Base-by-base conservation (phyloP, 2,888 invertebrate genomes). In the Sthenelais limicola region DNA sequence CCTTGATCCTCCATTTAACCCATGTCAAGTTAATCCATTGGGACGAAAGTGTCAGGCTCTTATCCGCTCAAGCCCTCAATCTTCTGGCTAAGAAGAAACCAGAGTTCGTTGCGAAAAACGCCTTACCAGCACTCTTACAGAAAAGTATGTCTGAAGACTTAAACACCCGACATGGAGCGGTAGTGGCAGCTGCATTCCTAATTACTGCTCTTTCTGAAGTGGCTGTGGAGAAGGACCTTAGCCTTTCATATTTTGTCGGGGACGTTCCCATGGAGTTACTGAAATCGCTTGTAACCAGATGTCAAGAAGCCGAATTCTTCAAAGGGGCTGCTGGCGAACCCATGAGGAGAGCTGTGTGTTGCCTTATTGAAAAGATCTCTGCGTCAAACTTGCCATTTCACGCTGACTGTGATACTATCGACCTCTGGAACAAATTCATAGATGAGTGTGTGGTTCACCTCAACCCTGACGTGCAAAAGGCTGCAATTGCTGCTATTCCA, bases 251-350 rank as follows among this genome's bases (percentile, higher is more conserved):
- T n/a, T n/a, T n/a, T n/a, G n/a, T n/a, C n/a, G n/a, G n/a, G n/a
- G n/a, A n/a, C n/a, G n/a, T n/a, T n/a, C n/a, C n/a, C n/a, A n/a
- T n/a, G n/a, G n/a, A n/a, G n/a, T n/a, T n/a, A n/a, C n/a, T n/a
- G n/a, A n/a, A n/a, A n/a, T n/a, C n/a, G n/a, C n/a, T n/a, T n/a
- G n/a, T n/a, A n/a, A n/a, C n/a, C n/a, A n/a, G n/a, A n/a, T n/a
- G n/a, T n/a, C 90, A 91, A 51, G 88, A 90, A 68, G 90, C 91
- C 30, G 91, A 92, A 38, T 76, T 86, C 86, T 92, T 94, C 84
- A 90, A 92, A 82, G 95, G 96, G 0, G 89, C 95, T 79, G 96
- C 96, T 72, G 96, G 96, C 0, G 96, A 97, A 88, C 89, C 96
- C 54, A 94, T 97, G 93, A 92, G 94, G 74, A 93, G 93, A 83